Evolutionary conservation across 2,888 invertebrate genomes (phyloP), one percentile per base, ranked within the genome.

Genomic region (Plagodis dolabraria): DNA sequence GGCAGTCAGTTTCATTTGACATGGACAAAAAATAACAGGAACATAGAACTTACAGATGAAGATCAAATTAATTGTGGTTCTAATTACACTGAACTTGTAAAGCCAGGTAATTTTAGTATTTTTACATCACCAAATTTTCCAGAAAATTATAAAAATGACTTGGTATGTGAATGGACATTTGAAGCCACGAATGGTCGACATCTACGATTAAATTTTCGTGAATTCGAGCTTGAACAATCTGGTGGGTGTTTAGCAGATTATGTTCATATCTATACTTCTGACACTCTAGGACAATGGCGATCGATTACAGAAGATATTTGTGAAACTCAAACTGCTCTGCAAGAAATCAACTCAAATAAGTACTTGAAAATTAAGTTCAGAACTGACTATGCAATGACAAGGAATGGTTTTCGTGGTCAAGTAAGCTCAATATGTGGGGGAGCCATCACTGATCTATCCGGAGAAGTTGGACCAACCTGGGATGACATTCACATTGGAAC

Each of bases 101-200:
- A 59, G 50, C 70, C 82, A n/a, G 81, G 79, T 6, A 51, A 56
- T 8, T 55, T 43, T 0, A 55, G 65, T 5, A 76, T 74, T 5
- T 81, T 98, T 9, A 85, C 79, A 0, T 97, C 98, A 5, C 98
- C 98, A 0, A 96, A 96, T 51, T 98, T 94, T 86, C 97, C 97
- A 0, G 10, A 89, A 49, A 94, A 94, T 0, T 98, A 98, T 78
- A 89, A 70, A 0, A 57, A 82, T 11, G 87, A 94, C 72, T 79
- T 96, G 45, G 86, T 94, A 48, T 98, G 98, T 79, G 92, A 93
- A 59, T 98, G 98, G 98, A 88, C 93, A 0, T 93, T 97, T 55
- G 89, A 94, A 57, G 91, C 97, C 0, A 79, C 73, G 54, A 82
- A 90, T 0, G 95, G 95, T 33, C 92, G 93, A 52, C 96, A 96